phyloP scores from a whole-genome alignment of 1,140 invertebrate species.

The Caerostris darwini region DNA sequence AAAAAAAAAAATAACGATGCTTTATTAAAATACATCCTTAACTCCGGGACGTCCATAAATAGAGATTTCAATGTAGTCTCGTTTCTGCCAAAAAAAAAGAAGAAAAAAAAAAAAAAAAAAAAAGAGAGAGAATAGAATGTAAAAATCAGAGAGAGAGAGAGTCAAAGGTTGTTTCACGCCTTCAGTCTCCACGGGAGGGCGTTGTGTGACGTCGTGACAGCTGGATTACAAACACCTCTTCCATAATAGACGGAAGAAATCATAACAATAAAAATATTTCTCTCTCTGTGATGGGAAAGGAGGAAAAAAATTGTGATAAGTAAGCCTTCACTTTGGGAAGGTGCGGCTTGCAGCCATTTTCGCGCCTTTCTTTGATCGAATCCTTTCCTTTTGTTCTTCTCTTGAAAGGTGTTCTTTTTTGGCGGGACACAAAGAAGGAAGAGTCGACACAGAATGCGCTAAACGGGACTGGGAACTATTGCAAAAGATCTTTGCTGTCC shows the following conservation, averaged over 20 bases:
- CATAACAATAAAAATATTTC: slow-evolving; percentile 59
- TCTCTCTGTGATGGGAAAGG: not conserved
- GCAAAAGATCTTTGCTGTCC: not conserved
- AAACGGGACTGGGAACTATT: not conserved
- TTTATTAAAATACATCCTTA: slow-evolving; percentile 54
- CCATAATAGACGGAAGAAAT: slow-evolving; percentile 65
- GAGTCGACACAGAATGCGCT: not conserved
- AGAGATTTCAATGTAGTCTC: slow-evolving; percentile 53
- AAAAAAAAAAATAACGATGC: not conserved
- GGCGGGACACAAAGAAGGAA: not conserved
- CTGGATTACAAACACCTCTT: slow-evolving; percentile 64
- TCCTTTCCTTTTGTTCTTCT: not conserved
- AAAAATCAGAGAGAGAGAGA: not conserved
- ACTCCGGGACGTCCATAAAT: slow-evolving; percentile 42
- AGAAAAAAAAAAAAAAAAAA: not conserved
- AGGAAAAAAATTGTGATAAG: not conserved
- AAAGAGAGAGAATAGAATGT: not conserved
- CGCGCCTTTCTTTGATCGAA: not conserved
- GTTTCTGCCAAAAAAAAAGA: slow-evolving; percentile 19
- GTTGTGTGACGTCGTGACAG: slow-evolving; percentile 57
- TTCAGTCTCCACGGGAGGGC: slow-evolving; percentile 47
- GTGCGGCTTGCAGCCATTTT: slow-evolving; percentile 6
- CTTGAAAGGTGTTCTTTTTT: not conserved
- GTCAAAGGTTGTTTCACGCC: slow-evolving; percentile 71
- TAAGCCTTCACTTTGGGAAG: slow-evolving; percentile 50